A percentile compares a stretch with the other conserved stretches of the same genome.
Evolutionary conservation across 2,888 invertebrate species (phyloP).

Genomic region (Ypsolopha sequella): DNA sequence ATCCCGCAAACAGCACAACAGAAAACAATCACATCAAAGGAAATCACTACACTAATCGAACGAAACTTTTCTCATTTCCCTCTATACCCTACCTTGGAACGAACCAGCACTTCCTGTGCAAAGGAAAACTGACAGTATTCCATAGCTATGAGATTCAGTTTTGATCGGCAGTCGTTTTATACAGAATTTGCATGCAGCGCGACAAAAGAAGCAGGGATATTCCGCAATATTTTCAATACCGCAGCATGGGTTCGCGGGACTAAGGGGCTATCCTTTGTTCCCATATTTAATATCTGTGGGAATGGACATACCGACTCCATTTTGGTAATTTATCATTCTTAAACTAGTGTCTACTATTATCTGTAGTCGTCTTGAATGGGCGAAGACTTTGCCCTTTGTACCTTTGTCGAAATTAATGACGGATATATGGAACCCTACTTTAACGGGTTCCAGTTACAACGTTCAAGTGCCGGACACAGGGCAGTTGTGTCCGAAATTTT

Average conservation of each 20-base stretch:
- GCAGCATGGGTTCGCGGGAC: conserved; percentile 53
- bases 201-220: conserved; percentile 45
- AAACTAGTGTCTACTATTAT: conserved; percentile 60
- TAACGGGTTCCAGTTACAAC: neutral
- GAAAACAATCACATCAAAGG: conserved; percentile 44
- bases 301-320: conserved; percentile 68
- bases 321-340: conserved; percentile 70
- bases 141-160: no score
- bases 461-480: neutral
- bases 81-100: conserved; percentile 26
- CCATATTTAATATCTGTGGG: conserved; percentile 68
- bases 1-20: neutral
- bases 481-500: conserved; percentile 40
- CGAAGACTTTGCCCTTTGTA: conserved; percentile 31
- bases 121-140: no score
- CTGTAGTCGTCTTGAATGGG: conserved; percentile 42
- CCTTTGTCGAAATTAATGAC: conserved; percentile 39
- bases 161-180: conserved; percentile 14
- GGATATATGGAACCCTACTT: conserved; percentile 12
- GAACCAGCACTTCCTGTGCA: no score
- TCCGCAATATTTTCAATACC: conserved; percentile 64
- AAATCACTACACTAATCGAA: conserved; percentile 22
- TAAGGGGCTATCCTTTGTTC: conserved; percentile 53
- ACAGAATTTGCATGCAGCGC: conserved; percentile 58
- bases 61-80: conserved; percentile 65